Evolutionary conservation across 2,797 vertebrate genomes (phyloP).

Genomic region (Eurystomus glaucurus): DNA sequence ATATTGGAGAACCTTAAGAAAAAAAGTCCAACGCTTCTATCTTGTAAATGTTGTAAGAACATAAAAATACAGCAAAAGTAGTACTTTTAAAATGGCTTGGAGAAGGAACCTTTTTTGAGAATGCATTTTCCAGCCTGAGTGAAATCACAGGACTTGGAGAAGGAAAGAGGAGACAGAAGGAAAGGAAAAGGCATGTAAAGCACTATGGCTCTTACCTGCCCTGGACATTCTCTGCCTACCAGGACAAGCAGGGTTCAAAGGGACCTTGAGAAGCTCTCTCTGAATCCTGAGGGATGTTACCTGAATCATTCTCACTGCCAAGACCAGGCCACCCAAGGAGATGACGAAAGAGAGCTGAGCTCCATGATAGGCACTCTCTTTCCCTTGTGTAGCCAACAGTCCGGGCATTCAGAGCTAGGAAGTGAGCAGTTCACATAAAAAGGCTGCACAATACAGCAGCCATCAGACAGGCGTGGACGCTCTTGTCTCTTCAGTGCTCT

Average conservation of each 20-base stretch:
- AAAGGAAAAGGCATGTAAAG: slow-evolving; percentile 4
- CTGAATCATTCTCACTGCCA: background rate
- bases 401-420: background rate
- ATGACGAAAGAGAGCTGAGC: background rate
- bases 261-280: background rate
- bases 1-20: slow-evolving; percentile 94
- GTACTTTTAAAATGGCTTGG: background rate
- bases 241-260: background rate
- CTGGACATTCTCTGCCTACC: background rate
- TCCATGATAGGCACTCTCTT: background rate
- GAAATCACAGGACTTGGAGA: background rate
- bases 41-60: slow-evolving; percentile 47
- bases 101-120: background rate
- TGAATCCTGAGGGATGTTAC: background rate
- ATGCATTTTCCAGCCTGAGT: background rate
- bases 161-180: background rate
- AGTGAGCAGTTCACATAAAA: accelerated
- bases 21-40: slow-evolving; percentile 70
- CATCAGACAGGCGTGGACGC: background rate
- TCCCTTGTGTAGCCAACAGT: background rate
- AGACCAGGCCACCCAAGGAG: background rate
- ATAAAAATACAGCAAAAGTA: slow-evolving; percentile 4
- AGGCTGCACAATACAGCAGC: background rate
- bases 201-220: background rate
- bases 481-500: background rate